A percentile compares a stretch with the other conserved stretches of the same genome.
Evolutionary conservation across 2,888 invertebrate genomes (phyloP).

Genomic region (Aphodius granarius): DNA sequence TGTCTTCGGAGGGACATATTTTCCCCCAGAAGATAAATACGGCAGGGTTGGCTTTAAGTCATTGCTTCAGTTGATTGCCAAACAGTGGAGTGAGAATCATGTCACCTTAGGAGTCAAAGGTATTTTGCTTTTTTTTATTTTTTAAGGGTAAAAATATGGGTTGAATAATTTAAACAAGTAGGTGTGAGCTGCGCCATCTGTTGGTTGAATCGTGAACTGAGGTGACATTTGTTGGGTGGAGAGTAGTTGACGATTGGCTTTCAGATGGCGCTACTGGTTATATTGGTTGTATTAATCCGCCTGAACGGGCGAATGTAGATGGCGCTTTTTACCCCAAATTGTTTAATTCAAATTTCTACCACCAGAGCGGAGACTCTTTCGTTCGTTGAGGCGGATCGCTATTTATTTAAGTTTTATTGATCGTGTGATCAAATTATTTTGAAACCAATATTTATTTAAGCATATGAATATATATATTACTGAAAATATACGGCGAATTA

Average conservation of each 20-base stretch:
- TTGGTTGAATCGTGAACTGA: no score
- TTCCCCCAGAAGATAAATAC: conserved; percentile 82
- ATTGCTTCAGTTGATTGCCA: conserved; percentile 71
- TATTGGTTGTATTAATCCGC: no score
- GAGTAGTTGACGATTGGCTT: background rate
- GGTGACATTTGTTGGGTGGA: background rate
- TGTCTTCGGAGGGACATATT: conserved; percentile 91
- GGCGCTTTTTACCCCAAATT: no score
- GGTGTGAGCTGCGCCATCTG: background rate
- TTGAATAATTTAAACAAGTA: background rate
- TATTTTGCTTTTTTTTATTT: conserved; percentile 15
- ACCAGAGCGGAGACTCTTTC: no score
- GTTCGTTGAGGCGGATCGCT: no score
- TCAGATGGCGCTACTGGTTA: no score
- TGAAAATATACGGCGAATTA: no score
- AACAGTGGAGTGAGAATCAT: conserved; percentile 74
- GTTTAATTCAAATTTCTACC: no score
- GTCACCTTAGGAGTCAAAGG: conserved; percentile 56
- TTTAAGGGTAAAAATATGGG: background rate
- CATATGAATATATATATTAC: no score
- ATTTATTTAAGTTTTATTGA: no score
- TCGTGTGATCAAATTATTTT: background rate
- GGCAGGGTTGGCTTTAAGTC: conserved; percentile 83
- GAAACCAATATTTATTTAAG: no score
- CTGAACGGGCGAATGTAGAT: no score